Percentiles rank a stretch among this genome's conserved stretches.
Conservation (phyloP, 1,140 invertebrate species). For the Sycophila sp. region DNA sequence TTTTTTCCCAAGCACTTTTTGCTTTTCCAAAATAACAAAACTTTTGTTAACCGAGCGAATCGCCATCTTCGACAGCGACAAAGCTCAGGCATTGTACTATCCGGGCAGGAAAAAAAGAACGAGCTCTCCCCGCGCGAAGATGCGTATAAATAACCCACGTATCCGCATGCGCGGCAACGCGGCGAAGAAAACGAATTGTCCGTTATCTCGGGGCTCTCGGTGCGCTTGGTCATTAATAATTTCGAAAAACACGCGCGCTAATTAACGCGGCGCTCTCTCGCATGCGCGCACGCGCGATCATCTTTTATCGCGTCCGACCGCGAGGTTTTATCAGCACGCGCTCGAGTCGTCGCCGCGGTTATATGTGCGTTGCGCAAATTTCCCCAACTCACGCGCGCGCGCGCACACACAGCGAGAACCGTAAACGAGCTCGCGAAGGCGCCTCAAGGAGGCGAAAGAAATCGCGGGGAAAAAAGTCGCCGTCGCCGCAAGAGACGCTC, state of each 20-base stretch:
- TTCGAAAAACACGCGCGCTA: conserved; percentile 4
- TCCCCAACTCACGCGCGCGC: conserved; percentile 29
- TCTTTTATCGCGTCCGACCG: conserved; percentile 20
- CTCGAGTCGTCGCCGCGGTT: conserved; percentile 11
- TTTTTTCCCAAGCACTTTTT: too few species aligned
- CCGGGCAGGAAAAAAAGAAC: neutral
- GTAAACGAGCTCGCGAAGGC: too few species aligned
- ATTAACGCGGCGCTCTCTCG: conserved; percentile 11
- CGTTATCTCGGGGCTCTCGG: neutral
- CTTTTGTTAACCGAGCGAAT: too few species aligned
- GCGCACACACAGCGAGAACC: too few species aligned
- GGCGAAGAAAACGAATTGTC: too few species aligned
- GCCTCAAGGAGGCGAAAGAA: neutral
- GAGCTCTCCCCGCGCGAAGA: too few species aligned
- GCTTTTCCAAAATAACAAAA: too few species aligned
- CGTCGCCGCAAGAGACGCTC: neutral
- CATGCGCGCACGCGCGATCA: neutral
- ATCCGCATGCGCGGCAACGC: neutral
- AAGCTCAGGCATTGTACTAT: neutral
- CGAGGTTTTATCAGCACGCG: conserved; percentile 18
- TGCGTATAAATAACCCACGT: neutral
- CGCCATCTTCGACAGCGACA: too few species aligned
- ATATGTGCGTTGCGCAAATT: conserved; percentile 42
- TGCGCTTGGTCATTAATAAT: conserved; percentile 11
- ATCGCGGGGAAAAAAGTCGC: neutral